Percentiles rank a stretch among this genome's conserved stretches.
Evolutionary conservation across 2,797 vertebrate genomes (phyloP).

Genomic region (Epinephelus awoara): DNA sequence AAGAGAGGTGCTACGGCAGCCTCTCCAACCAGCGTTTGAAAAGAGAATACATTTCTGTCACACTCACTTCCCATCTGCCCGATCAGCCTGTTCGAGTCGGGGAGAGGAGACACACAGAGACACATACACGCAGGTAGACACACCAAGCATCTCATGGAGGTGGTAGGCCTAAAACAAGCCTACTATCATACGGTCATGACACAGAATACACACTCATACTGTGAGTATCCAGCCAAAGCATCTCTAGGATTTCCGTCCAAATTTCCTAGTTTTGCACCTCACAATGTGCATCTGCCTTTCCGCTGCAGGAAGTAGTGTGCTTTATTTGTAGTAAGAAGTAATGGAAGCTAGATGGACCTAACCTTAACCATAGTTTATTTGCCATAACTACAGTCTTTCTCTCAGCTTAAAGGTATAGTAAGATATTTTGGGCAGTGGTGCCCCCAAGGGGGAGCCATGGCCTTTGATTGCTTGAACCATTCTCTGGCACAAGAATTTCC

Average conservation of each 20-base stretch:
- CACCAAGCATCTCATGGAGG: constrained; percentile 10
- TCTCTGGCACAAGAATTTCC: too few relatives aligned
- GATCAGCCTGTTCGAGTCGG: constrained; percentile 49
- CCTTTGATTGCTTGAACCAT: too few relatives aligned
- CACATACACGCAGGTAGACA: constrained; percentile 20
- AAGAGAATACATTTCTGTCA: constrained; percentile 83
- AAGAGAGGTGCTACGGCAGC: constrained; percentile 50
- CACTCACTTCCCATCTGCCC: constrained; percentile 70
- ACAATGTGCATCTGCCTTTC: background rate
- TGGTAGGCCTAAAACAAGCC: constrained; percentile 10
- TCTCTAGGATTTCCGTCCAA: background rate
- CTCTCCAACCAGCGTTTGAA: constrained; percentile 74
- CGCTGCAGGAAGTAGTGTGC: background rate
- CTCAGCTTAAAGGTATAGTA: background rate
- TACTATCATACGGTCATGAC: constrained; percentile 12
- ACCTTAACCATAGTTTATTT: background rate
- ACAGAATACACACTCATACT: background rate
- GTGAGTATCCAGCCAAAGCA: background rate
- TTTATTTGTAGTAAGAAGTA: background rate
- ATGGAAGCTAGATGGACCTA: background rate
- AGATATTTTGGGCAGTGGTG: background rate
- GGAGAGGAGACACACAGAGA: constrained; percentile 33
- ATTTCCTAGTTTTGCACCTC: background rate
- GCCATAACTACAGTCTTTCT: background rate
- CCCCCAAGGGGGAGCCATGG: too few relatives aligned